Evolutionary conservation across 2,113 vertebrate genomes (phyloP).

Genomic region (Oreamnos americanus): DNA sequence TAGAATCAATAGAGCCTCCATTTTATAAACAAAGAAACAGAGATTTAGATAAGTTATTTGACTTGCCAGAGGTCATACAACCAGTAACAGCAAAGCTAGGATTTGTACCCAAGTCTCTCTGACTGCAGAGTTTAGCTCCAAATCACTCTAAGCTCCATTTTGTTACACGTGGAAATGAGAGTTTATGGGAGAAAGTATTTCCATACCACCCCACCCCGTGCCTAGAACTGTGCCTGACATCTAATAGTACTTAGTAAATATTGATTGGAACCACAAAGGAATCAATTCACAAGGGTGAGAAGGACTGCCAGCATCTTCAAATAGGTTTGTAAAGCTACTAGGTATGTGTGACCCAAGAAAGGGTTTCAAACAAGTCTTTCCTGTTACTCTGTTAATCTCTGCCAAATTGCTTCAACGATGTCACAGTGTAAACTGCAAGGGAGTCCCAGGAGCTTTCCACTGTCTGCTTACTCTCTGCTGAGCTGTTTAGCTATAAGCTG

Average conservation of each 20-base stretch:
- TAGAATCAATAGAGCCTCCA: not conserved
- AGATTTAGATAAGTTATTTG: not conserved
- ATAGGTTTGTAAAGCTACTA: not conserved
- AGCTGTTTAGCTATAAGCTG: not conserved
- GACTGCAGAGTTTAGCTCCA: not conserved
- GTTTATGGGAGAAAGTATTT: not conserved
- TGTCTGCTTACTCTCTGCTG: not conserved
- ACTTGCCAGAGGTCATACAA: not conserved
- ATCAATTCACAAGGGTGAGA: not conserved
- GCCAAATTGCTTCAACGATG: not conserved
- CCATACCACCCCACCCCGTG: not conserved
- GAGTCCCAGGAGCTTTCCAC: not conserved
- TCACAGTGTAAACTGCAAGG: not conserved
- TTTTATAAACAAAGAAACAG: conserved; percentile 15
- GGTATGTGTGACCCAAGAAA: not conserved
- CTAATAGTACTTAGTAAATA: not conserved
- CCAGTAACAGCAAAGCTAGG: not conserved
- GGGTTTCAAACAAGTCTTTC: not conserved
- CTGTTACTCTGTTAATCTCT: not conserved
- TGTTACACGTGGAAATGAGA: not conserved
- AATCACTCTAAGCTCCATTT: not conserved
- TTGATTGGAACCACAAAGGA: not conserved
- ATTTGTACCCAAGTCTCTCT: not conserved
- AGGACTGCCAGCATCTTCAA: not conserved
- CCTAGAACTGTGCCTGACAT: not conserved